These are phyloP conservation scores for Centropristis striata DNA, from an alignment of 2,113 vertebrate species.

Conservation along the genomic window DNA sequence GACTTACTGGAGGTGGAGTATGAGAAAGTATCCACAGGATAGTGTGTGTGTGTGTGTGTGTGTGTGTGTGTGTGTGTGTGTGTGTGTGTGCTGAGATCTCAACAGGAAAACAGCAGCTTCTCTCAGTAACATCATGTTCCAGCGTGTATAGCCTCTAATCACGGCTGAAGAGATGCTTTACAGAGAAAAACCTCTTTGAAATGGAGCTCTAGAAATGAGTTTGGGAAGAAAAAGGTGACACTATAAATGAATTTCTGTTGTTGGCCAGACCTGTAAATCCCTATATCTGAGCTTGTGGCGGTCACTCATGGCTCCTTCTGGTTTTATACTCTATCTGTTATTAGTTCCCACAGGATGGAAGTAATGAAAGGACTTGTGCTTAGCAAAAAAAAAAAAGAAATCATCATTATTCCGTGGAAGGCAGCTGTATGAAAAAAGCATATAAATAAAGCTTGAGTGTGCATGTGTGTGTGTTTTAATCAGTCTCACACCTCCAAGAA, in stretches of 20 bases:
- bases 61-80: too few relatives aligned
- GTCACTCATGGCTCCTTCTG: not conserved
- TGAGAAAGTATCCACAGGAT: conserved; percentile 31
- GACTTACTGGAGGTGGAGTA: conserved; percentile 37
- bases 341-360: not conserved
- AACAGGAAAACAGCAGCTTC: conserved; percentile 32
- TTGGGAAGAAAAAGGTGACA: not conserved
- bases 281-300: not conserved
- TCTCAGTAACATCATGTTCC: conserved; percentile 21
- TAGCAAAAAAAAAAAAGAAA: not conserved
- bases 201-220: conserved; percentile 1
- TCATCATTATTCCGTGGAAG: not conserved
- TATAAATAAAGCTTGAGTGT: not conserved
- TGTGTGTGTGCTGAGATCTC: conserved; percentile 17
- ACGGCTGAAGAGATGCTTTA: conserved; percentile 6
- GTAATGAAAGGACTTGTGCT: not conserved
- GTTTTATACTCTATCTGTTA: not conserved
- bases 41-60: too few relatives aligned
- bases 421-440: not conserved
- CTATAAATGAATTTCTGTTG: not conserved
- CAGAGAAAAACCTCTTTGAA: conserved; percentile 9
- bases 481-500: conserved; percentile 34
- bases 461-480: conserved; percentile 21
- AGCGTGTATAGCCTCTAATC: conserved; percentile 1
- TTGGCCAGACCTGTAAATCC: conserved; percentile 7